Percentiles rank a stretch among this genome's conserved stretches.
Evolutionary conservation across 1,140 invertebrate genomes (phyloP).

Genomic region (Drosophila parabipectinata): DNA sequence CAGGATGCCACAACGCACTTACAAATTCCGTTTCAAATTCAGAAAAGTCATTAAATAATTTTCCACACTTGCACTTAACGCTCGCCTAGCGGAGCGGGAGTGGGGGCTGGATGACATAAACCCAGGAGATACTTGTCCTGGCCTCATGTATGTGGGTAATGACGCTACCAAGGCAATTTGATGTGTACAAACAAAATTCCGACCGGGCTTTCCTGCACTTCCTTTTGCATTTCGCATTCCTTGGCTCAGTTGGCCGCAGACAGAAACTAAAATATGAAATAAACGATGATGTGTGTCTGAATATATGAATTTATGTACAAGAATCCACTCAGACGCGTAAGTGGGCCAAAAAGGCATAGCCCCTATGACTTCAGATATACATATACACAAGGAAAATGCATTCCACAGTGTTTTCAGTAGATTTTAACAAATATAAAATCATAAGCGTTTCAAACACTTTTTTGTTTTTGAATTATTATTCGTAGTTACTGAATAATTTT

Average conservation of each 20-base stretch:
- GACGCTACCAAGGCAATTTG: constrained; percentile 54
- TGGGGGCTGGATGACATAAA: constrained; percentile 17
- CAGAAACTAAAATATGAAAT: constrained; percentile 50
- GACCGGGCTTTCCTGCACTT: constrained; percentile 25
- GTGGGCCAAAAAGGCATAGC: constrained; percentile 19
- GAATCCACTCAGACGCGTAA: constrained; percentile 26
- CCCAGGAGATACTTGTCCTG: constrained; percentile 41
- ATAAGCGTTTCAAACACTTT: too few species aligned
- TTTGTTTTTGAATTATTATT: too few species aligned
- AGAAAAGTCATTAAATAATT: constrained; percentile 83
- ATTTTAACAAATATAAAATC: too few species aligned
- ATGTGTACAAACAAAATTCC: constrained; percentile 61
- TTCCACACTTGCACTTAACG: constrained; percentile 80
- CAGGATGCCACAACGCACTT: constrained; percentile 63
- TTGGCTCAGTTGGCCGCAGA: constrained; percentile 7
- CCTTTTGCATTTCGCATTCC: constrained; percentile 14
- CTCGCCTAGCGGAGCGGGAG: constrained; percentile 23
- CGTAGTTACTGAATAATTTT: too few species aligned
- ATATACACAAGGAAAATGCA: constrained; percentile 19
- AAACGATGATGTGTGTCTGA: constrained; percentile 19
- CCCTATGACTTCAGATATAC: constrained; percentile 5
- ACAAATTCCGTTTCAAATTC: constrained; percentile 82
- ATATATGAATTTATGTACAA: constrained; percentile 18
- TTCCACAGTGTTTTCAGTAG: too few species aligned
- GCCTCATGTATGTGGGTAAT: constrained; percentile 40